These are phyloP conservation scores for Drosophila peninsularis DNA, from an alignment of 2,888 invertebrate genomes.

Conservation along the genomic window DNA sequence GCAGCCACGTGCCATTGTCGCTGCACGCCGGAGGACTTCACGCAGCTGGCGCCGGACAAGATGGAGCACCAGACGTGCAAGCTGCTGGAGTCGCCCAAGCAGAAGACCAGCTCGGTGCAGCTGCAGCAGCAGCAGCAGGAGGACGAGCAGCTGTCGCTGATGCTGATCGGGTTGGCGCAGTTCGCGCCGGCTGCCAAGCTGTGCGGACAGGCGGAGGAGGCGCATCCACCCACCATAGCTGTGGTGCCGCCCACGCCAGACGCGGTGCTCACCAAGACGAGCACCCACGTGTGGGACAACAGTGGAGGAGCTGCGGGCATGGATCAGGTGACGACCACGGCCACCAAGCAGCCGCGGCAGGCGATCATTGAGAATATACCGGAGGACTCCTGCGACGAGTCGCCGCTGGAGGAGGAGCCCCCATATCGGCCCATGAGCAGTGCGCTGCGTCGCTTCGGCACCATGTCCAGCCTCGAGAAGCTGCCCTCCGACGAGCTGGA, in stretches of 20 bases:
- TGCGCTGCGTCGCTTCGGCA: constrained; percentile 87
- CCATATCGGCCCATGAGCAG: constrained; percentile 89
- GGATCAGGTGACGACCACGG: constrained; percentile 76
- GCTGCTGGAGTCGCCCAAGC: constrained; percentile 82
- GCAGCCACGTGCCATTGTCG: constrained; percentile 81
- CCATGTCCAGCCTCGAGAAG: constrained; percentile 90
- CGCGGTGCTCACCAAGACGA: constrained; percentile 83
- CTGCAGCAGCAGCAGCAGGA: constrained; percentile 57
- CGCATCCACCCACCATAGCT: constrained; percentile 88
- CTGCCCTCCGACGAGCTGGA: constrained; percentile 87
- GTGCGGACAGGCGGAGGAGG: constrained; percentile 75
- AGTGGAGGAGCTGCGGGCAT: constrained; percentile 34
- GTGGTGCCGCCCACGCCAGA: constrained; percentile 92
- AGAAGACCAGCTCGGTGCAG: constrained; percentile 45
- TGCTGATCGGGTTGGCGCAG: constrained; percentile 88
- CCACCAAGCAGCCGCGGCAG: constrained; percentile 74
- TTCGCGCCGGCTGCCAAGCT: constrained; percentile 86
- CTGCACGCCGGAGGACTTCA: constrained; percentile 83
- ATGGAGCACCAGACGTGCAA: constrained; percentile 84
- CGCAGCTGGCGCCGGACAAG: constrained; percentile 83
- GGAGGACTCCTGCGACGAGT: constrained; percentile 89
- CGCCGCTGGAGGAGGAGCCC: constrained; percentile 90
- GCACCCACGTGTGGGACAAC: constrained; percentile 84
- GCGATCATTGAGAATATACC: constrained; percentile 83
- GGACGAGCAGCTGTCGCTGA: constrained; percentile 88